phyloP scores from a whole-genome alignment of 2,888 invertebrate species.

The Stegophylla sp. region DNA sequence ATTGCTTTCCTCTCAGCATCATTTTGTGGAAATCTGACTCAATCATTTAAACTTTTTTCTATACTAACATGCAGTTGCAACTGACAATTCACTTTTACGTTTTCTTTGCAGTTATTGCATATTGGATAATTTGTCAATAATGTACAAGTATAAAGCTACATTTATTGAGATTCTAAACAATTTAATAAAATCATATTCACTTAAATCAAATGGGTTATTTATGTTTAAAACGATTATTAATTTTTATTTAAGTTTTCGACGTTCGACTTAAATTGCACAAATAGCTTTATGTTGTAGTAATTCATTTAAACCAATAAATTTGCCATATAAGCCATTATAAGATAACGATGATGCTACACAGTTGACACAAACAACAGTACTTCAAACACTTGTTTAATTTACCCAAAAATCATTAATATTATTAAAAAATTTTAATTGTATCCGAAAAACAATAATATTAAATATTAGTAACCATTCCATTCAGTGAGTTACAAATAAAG shows the following conservation, averaged over 20 bases:
- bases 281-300: conserved; percentile 1
- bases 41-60: too few relatives aligned
- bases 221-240: too few relatives aligned
- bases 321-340: neutral
- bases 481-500: neutral
- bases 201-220: conserved; percentile 1
- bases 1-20: too few relatives aligned
- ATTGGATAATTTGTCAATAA: too few relatives aligned
- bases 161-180: neutral
- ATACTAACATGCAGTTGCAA: too few relatives aligned
- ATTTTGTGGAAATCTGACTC: too few relatives aligned
- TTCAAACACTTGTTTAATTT: neutral
- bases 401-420: neutral
- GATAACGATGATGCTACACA: too few relatives aligned
- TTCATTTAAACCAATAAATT: neutral
- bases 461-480: neutral
- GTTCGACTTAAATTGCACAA: neutral
- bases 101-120: too few relatives aligned
- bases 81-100: too few relatives aligned
- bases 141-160: conserved; percentile 1
- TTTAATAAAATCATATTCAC: conserved; percentile 9
- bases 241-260: too few relatives aligned
- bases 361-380: neutral
- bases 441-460: neutral
- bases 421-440: neutral